Conservation (phyloP, 2,797 vertebrate species). For the Myotis daubentonii region DNA sequence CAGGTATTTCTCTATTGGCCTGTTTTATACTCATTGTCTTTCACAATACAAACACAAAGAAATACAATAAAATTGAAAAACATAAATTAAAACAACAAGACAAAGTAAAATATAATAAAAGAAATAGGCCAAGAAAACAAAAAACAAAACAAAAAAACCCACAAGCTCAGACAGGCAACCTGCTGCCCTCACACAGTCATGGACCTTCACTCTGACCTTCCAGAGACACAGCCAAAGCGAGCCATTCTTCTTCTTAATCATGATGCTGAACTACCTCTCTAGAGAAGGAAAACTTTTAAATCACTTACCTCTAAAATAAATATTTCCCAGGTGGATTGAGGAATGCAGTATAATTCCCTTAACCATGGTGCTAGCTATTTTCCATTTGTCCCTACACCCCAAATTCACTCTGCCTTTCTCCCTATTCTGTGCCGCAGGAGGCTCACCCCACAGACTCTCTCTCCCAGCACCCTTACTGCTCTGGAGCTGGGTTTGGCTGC, state of each 20-base stretch:
- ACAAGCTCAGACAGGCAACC: not conserved
- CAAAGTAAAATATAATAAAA: slow-evolving; percentile 36
- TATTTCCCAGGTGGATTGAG: not conserved
- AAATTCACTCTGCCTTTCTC: not conserved
- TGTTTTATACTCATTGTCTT: slow-evolving; percentile 5
- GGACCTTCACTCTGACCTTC: not conserved
- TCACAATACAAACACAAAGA: slow-evolving; percentile 41
- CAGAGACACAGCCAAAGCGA: not conserved
- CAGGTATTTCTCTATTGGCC: not conserved
- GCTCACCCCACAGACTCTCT: not conserved
- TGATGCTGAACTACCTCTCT: not conserved
- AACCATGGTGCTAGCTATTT: not conserved
- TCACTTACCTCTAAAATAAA: slow-evolving; percentile 25
- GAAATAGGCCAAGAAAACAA: not conserved
- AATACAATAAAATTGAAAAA: slow-evolving; percentile 39
- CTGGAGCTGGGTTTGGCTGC: not conserved
- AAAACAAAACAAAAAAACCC: not conserved
- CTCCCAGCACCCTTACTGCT: not conserved
- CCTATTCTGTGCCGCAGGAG: not conserved
- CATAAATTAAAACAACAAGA: slow-evolving; percentile 19
- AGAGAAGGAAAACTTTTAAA: not conserved
- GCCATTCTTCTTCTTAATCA: not conserved
- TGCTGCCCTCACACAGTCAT: not conserved
- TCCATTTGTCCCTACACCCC: not conserved
- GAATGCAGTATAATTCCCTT: not conserved